phyloP scores from a whole-genome alignment of 2,888 invertebrate genomes.

The Hemistola chrysoprasaria region DNA sequence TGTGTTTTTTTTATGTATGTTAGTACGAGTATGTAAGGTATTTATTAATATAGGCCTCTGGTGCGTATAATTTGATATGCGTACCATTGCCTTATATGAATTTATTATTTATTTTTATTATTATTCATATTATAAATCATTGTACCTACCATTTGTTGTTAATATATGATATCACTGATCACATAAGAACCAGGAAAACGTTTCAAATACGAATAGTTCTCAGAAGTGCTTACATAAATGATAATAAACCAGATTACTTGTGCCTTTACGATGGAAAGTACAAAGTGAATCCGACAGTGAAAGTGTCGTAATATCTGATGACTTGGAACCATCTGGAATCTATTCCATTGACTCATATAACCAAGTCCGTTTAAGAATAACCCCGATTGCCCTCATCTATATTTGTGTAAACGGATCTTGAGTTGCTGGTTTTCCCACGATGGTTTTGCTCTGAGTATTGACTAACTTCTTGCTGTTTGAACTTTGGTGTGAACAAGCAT shows the following conservation, averaged over 20 bases:
- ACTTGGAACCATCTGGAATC: constrained; percentile 33
- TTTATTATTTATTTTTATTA: no score
- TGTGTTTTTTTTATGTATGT: no score
- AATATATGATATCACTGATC: background rate
- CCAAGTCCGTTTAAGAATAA: constrained; percentile 21
- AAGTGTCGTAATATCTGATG: constrained; percentile 34
- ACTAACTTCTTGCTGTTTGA: constrained; percentile 12
- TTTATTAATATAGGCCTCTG: no score
- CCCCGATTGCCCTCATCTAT: constrained; percentile 15
- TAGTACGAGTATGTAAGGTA: no score
- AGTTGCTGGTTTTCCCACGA: constrained; percentile 27
- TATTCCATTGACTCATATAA: constrained; percentile 36
- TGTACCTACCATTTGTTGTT: no score
- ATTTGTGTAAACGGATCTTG: constrained; percentile 19
- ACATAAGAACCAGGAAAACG: constrained; percentile 19
- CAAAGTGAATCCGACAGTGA: constrained; percentile 45
- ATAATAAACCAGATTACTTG: constrained; percentile 35
- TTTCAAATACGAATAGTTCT: constrained; percentile 16
- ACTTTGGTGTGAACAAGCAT: constrained; percentile 8
- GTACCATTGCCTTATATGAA: no score
- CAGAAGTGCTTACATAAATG: constrained; percentile 32
- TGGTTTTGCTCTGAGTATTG: constrained; percentile 14
- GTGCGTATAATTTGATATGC: no score
- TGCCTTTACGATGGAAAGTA: constrained; percentile 33
- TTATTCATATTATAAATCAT: no score